Conservation (phyloP, 2,797 vertebrate species). For the Hippocampus kuda region DNA sequence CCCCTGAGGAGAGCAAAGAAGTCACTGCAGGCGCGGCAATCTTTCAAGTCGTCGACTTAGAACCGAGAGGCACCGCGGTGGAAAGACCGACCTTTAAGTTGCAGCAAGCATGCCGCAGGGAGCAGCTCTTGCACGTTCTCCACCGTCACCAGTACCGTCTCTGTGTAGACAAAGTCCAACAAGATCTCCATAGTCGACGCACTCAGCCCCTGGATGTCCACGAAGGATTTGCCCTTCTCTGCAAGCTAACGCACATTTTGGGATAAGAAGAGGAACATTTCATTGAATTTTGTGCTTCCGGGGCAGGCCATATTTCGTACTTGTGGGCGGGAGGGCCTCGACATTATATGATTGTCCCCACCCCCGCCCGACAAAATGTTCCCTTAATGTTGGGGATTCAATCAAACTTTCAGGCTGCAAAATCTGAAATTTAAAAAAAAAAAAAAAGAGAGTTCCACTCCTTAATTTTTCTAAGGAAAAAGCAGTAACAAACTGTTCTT, state of each 20-base stretch:
- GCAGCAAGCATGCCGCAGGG: conserved; percentile 89
- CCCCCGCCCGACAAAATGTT: no score
- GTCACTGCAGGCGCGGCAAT: not conserved
- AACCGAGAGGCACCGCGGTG: not conserved
- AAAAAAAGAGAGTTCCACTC: no score
- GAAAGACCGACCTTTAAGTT: conserved; percentile 83
- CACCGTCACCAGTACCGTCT: conserved; percentile 93
- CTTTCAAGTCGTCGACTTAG: not conserved
- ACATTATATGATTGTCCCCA: no score
- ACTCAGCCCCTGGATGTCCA: conserved; percentile 94
- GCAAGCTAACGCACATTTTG: conserved; percentile 69
- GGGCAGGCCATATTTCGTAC: not conserved
- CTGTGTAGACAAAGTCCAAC: conserved; percentile 95
- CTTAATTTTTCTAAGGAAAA: no score
- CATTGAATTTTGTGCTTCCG: not conserved
- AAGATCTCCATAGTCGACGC: conserved; percentile 97
- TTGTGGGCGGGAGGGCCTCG: no score
- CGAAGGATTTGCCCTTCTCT: conserved; percentile 94
- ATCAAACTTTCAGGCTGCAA: no score
- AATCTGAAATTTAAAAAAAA: no score
- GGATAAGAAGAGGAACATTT: not conserved
- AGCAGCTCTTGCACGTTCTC: conserved; percentile 96
- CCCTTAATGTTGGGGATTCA: no score
- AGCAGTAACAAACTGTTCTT: no score
- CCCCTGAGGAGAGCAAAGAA: conserved; percentile 67